These are phyloP conservation scores for Poecilia velifera DNA, from an alignment of 2,797 vertebrate genomes.

Conservation along the genomic window DNA sequence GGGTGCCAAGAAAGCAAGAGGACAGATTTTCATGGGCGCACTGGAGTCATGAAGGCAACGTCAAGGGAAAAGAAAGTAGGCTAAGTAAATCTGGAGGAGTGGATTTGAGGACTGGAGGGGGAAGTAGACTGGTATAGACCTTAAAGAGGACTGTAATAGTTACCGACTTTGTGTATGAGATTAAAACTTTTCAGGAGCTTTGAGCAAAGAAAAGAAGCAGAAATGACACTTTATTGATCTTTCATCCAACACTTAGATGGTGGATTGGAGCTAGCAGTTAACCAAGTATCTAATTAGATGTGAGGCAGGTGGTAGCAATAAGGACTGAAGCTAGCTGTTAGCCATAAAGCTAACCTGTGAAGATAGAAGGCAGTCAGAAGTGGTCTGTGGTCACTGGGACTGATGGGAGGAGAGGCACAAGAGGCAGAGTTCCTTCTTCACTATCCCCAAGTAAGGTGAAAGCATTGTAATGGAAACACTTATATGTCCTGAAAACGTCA, in stretches of 20 bases:
- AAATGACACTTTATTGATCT: background rate
- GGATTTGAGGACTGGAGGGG: conserved; percentile 27
- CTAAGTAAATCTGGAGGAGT: conserved; percentile 17
- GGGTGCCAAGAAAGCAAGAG: background rate
- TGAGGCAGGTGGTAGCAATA: no score
- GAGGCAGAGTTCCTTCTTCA: no score
- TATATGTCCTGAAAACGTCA: no score
- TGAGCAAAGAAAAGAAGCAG: background rate
- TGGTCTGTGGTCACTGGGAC: no score
- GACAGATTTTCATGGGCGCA: conserved; percentile 18
- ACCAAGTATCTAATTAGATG: no score
- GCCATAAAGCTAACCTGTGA: no score
- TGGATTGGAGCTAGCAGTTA: no score
- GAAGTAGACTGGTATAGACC: background rate
- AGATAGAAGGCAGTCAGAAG: no score
- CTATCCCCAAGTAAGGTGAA: no score
- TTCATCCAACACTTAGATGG: background rate
- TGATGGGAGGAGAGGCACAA: no score
- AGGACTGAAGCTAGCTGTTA: no score
- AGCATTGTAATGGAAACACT: no score
- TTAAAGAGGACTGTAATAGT: background rate
- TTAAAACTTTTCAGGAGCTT: background rate
- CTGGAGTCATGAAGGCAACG: conserved; percentile 18
- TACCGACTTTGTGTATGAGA: background rate
- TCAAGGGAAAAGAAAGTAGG: conserved; percentile 5